These are phyloP conservation scores for Eumeta japonica DNA, from an alignment of 1,140 invertebrate genomes.

Conservation along the genomic window DNA sequence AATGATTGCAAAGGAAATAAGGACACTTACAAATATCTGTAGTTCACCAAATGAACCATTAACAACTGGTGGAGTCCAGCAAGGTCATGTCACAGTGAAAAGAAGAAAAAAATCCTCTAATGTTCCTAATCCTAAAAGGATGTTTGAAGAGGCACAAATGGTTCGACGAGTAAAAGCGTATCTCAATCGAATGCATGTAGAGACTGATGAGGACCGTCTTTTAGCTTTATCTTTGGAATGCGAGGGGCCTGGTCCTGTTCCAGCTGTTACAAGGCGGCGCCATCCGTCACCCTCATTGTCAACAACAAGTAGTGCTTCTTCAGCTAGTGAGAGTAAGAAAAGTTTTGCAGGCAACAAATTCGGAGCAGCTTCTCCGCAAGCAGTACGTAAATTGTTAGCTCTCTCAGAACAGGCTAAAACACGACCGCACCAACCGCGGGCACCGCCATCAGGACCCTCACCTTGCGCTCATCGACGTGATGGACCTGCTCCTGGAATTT, in stretches of 20 bases:
- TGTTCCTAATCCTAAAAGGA: conserved; percentile 93
- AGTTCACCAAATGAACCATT: conserved; percentile 91
- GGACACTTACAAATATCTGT: conserved; percentile 92
- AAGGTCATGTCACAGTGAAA: conserved; percentile 82
- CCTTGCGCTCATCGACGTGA: conserved; percentile 69
- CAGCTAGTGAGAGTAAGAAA: conserved; percentile 75
- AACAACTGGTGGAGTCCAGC: conserved; percentile 64
- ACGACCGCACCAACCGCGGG: conserved; percentile 78
- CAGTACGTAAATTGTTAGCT: conserved; percentile 88
- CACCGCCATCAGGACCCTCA: conserved; percentile 60
- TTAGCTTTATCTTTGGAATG: conserved; percentile 88
- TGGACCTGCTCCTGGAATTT: conserved; percentile 55
- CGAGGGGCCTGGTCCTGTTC: conserved; percentile 68
- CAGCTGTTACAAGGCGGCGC: conserved; percentile 63
- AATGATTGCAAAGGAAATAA: conserved; percentile 97
- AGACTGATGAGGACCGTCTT: conserved; percentile 87
- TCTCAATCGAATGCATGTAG: conserved; percentile 87
- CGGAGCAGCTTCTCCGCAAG: conserved; percentile 93
- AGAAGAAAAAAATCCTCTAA: conserved; percentile 87
- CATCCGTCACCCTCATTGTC: conserved; percentile 86
- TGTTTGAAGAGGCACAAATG: conserved; percentile 99
- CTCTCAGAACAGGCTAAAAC: conserved; percentile 86
- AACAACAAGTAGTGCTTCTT: conserved; percentile 86
- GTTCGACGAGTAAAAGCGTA: conserved; percentile 94
- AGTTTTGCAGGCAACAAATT: conserved; percentile 66